Evolutionary conservation across 1,140 invertebrate species (phyloP), one percentile per base, ranked within the genome.

Genomic region (Catajapyx aquilonaris): DNA sequence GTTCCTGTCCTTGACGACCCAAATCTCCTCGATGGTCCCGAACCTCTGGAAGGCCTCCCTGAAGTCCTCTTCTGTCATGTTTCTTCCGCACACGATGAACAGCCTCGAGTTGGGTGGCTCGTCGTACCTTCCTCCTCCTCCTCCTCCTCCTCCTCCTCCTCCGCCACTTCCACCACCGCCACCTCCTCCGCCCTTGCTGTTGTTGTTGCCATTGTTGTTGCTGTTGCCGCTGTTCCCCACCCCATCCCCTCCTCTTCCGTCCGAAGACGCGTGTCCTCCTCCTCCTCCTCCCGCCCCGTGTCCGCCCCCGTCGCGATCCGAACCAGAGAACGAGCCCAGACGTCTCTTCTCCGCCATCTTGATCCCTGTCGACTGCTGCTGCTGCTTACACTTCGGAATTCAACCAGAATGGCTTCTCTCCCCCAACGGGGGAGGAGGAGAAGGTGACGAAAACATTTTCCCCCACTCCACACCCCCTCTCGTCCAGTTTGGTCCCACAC

Each of bases 31-130:
- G 34, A 93, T 79, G 20, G 65, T 67, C 11, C 87, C 87, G 58
- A 72, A 88, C 42, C 72, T 70, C 28, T 72, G 67, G 54, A 93
- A 93, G 4, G 67, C 65, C 33, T 74, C 68, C 41, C 72, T 61
- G 38, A 88, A 73, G 46, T 85, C 77, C 38, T 81, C 73, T 54
- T 87, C 81, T 13, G 67, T 71, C 23, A 83, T 61, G 32, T 68
- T 69, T 60, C 84, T 87, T 40, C 73, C 76, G 46, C 81, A 84
- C 39, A 91, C 73, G 45, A 91, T 76, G 54, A 93, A 91, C 17
- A 93, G 58, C 40, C 81, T 62, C 13, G 78, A 81, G 61, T 83
- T 76, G 17, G 79, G 78, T n/a, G 79, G 76, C 46, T 77, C 73
- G 45, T 81, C 75, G 38, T 66, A 65, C 42, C 66, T 67, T 28